Evolutionary conservation across 2,888 invertebrate genomes (phyloP).

Genomic region (Trachelus stipa): DNA sequence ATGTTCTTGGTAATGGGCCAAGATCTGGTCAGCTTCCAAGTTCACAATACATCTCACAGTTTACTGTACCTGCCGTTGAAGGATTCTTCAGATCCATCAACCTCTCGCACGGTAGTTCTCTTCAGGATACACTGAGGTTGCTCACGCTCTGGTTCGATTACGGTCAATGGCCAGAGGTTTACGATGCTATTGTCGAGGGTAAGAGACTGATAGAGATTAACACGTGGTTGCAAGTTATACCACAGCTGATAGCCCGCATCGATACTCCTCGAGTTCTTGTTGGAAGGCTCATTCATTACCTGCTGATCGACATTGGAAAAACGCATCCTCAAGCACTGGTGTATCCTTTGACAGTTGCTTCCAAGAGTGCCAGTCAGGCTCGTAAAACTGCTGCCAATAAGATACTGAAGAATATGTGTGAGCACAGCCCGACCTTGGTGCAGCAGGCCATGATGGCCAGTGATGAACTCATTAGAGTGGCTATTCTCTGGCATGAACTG

Average conservation of each 20-base stretch:
- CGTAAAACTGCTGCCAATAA: conserved; percentile 93
- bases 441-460: conserved; percentile 96
- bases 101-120: conserved; percentile 89
- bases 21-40: conserved; percentile 46
- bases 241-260: conserved; percentile 97
- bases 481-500: conserved; percentile 99
- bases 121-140: conserved; percentile 96
- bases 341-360: conserved; percentile 97
- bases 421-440: conserved; percentile 91
- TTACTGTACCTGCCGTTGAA: conserved; percentile 93
- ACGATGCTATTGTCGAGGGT: conserved; percentile 92
- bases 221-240: conserved; percentile 99
- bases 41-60: conserved; percentile 76
- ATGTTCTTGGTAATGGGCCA: conserved; percentile 35
- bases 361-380: conserved; percentile 89
- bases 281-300: conserved; percentile 89
- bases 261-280: conserved; percentile 93
- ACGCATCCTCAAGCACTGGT: conserved; percentile 98
- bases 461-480: conserved; percentile 96
- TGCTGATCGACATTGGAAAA: conserved; percentile 96
- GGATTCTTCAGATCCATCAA: conserved; percentile 97
- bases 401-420: conserved; percentile 94
- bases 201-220: conserved; percentile 95
- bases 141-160: conserved; percentile 98
- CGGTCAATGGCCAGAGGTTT: conserved; percentile 93